Evolutionary conservation across 1,140 invertebrate species (phyloP).

Genomic region (Camponotus floridanus): DNA sequence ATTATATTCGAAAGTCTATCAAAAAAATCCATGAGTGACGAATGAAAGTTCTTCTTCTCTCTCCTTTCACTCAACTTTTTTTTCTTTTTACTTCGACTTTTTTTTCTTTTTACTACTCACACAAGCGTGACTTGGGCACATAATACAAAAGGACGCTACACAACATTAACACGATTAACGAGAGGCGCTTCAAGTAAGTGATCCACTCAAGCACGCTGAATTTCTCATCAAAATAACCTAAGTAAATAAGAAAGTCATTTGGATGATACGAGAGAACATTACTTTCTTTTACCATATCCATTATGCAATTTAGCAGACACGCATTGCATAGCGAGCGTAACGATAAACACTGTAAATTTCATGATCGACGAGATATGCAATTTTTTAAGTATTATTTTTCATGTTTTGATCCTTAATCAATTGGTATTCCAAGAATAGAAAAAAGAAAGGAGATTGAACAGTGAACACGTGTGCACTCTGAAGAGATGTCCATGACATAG

Average conservation of each 20-base stretch:
- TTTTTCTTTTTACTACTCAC: constrained; percentile 69
- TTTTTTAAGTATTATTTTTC: constrained; percentile 24
- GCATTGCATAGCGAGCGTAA: constrained; percentile 58
- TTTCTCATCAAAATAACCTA: constrained; percentile 70
- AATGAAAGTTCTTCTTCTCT: constrained; percentile 13
- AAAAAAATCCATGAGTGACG: background rate
- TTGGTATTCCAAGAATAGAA: background rate
- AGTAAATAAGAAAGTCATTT: constrained; percentile 50
- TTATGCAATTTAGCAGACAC: constrained; percentile 52
- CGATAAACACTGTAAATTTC: constrained; percentile 58
- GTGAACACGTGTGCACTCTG: constrained; percentile 19
- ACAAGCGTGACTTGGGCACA: constrained; percentile 75
- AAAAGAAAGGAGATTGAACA: background rate
- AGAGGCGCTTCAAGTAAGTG: constrained; percentile 68
- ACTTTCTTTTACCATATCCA: constrained; percentile 66
- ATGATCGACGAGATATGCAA: constrained; percentile 29
- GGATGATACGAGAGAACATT: background rate
- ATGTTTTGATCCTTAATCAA: background rate
- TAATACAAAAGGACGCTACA: constrained; percentile 74
- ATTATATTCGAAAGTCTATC: background rate
- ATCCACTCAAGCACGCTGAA: constrained; percentile 70
- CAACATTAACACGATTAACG: constrained; percentile 69
- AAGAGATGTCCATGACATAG: constrained; percentile 27
- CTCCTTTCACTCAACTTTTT: constrained; percentile 38
- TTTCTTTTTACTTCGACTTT: background rate